A percentile compares a stretch with the other conserved stretches of the same genome.
phyloP scores from a whole-genome alignment of 2,797 vertebrate genomes.

The Tinamus major region DNA sequence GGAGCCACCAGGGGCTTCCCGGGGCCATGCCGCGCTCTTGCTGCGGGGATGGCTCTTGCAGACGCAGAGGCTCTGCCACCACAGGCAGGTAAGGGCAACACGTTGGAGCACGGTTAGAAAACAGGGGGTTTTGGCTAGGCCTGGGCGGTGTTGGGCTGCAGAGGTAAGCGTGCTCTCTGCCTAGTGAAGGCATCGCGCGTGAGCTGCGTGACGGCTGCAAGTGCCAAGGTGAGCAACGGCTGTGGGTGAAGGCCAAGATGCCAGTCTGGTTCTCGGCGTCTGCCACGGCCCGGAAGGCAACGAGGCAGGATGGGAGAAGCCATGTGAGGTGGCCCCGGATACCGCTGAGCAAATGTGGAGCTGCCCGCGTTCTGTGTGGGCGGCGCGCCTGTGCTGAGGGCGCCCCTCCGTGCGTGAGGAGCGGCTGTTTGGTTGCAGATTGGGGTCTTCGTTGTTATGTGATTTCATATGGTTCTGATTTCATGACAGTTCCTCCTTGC shows the following conservation, averaged over 20 bases:
- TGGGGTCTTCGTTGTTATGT: neutral
- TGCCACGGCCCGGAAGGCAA: neutral
- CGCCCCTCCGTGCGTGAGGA: neutral
- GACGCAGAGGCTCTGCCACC: rapidly evolving
- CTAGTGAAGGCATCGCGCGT: constrained; percentile 18
- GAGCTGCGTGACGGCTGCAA: constrained; percentile 22
- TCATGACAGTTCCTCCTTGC: neutral
- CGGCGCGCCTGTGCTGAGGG: neutral
- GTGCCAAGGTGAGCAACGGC: constrained; percentile 13
- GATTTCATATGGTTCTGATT: constrained; percentile 43
- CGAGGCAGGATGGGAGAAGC: neutral
- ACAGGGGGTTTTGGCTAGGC: neutral
- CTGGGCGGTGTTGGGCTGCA: neutral
- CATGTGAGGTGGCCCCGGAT: neutral
- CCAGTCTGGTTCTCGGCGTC: neutral
- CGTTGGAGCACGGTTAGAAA: rapidly evolving
- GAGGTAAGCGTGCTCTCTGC: neutral
- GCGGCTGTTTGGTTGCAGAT: rapidly evolving
- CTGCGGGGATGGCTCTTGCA: neutral
- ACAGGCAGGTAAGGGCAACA: neutral
- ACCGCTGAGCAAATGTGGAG: rapidly evolving
- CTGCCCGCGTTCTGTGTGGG: neutral
- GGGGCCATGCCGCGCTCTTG: rapidly evolving
- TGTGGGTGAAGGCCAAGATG: neutral
- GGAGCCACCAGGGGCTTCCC: rapidly evolving